phyloP scores from a whole-genome alignment of 1,140 invertebrate species.

The Spodoptera litura region DNA sequence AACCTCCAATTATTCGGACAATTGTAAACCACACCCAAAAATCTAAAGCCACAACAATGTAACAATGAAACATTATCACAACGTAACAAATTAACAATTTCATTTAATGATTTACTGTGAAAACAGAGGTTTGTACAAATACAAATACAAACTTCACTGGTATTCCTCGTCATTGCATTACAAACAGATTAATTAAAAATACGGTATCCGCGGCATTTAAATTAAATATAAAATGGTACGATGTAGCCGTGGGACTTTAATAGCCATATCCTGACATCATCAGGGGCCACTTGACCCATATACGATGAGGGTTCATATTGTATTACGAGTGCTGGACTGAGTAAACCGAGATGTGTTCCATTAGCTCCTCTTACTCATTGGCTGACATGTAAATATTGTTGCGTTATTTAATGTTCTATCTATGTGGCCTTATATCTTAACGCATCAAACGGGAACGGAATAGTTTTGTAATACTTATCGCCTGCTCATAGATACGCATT shows the following conservation, averaged over 20 bases:
- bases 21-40: too few relatives aligned
- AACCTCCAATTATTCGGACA: too few relatives aligned
- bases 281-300: conserved; percentile 61
- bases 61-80: too few relatives aligned
- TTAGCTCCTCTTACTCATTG: conserved; percentile 51
- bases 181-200: conserved; percentile 33
- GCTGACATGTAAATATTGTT: conserved; percentile 52
- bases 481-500: too few relatives aligned
- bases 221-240: conserved; percentile 39
- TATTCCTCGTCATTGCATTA: conserved; percentile 19
- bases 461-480: too few relatives aligned
- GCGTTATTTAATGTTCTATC: conserved; percentile 13
- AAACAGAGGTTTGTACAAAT: conserved; percentile 14
- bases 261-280: conserved; percentile 53
- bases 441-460: background rate
- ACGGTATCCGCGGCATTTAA: conserved; percentile 18
- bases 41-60: too few relatives aligned
- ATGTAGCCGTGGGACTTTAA: conserved; percentile 21
- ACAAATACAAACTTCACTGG: conserved; percentile 14
- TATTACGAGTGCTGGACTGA: conserved; percentile 58
- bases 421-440: background rate
- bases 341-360: conserved; percentile 51
- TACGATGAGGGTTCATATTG: conserved; percentile 59
- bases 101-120: background rate
- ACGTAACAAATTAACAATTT: conserved; percentile 2